Conservation (phyloP, 2,888 invertebrate species). For the Phaedon cochleariae region DNA sequence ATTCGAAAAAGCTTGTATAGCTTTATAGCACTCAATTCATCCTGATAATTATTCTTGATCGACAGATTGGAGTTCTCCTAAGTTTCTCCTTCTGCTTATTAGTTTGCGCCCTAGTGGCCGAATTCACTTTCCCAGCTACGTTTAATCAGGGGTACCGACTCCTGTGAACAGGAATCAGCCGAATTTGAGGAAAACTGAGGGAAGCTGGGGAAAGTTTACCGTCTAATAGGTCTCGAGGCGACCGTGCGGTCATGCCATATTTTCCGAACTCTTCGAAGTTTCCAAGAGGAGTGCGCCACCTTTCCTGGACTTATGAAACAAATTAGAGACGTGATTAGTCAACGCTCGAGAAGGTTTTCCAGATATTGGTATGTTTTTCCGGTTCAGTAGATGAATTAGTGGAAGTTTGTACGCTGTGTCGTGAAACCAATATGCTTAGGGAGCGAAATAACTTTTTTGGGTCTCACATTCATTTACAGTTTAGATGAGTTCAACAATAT, state of each 20-base stretch:
- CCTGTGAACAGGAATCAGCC: not conserved
- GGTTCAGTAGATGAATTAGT: not conserved
- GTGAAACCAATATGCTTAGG: not conserved
- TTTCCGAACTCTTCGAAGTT: conserved; percentile 38
- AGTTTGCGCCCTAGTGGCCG: not conserved
- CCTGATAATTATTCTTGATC: too few relatives aligned
- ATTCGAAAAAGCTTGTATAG: too few relatives aligned
- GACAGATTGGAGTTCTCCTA: too few relatives aligned
- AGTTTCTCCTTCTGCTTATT: not conserved
- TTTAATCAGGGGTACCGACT: not conserved
- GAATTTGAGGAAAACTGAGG: conserved; percentile 8
- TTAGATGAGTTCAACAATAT: too few relatives aligned
- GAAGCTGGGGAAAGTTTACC: conserved; percentile 14
- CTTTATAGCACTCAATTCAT: too few relatives aligned
- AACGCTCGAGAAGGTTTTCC: conserved; percentile 34
- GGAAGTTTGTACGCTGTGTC: not conserved
- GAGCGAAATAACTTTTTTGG: too few relatives aligned
- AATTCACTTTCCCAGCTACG: conserved; percentile 5
- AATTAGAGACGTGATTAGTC: conserved; percentile 52
- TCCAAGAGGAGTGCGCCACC: conserved; percentile 35
- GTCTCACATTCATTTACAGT: too few relatives aligned
- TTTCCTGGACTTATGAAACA: conserved; percentile 46
- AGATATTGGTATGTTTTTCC: not conserved
- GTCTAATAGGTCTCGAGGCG: conserved; percentile 31
- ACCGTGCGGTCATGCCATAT: conserved; percentile 25